phyloP scores from a whole-genome alignment of 2,888 invertebrate species.

The Subacronicta megacephala region DNA sequence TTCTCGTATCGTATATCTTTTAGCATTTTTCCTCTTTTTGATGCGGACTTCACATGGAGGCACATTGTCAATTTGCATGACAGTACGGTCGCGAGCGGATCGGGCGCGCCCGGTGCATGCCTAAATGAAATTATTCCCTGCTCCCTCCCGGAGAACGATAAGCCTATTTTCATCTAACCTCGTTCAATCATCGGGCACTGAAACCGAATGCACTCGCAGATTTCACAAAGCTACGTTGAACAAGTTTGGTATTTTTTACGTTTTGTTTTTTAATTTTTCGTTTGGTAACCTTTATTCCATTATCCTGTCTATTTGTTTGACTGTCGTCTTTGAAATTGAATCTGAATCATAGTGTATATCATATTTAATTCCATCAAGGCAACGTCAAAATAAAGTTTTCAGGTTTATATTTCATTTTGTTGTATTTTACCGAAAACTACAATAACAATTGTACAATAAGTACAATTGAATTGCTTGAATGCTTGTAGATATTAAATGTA shows the following conservation, averaged over 20 bases:
- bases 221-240: conserved; percentile 21
- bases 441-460: no score
- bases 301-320: neutral
- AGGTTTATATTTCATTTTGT: neutral
- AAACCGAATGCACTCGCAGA: conserved; percentile 63
- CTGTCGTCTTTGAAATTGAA: neutral
- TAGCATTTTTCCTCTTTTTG: conserved; percentile 12
- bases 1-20: neutral
- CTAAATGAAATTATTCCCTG: conserved; percentile 80
- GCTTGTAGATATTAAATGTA: no score
- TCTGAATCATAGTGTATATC: no score
- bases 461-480: no score
- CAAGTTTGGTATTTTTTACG: neutral
- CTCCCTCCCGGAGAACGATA: conserved; percentile 71
- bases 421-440: neutral
- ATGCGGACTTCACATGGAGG: conserved; percentile 33
- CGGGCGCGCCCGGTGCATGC: conserved; percentile 64
- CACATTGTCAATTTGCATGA: conserved; percentile 69
- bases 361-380: neutral
- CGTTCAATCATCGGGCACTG: conserved; percentile 79
- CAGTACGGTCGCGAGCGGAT: conserved; percentile 46
- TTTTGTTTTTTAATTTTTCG: neutral
- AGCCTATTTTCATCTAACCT: conserved; percentile 84
- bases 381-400: no score
- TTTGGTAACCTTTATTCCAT: neutral